phyloP scores from a whole-genome alignment of 2,113 vertebrate genomes.

The Mormyrus lacerda region DNA sequence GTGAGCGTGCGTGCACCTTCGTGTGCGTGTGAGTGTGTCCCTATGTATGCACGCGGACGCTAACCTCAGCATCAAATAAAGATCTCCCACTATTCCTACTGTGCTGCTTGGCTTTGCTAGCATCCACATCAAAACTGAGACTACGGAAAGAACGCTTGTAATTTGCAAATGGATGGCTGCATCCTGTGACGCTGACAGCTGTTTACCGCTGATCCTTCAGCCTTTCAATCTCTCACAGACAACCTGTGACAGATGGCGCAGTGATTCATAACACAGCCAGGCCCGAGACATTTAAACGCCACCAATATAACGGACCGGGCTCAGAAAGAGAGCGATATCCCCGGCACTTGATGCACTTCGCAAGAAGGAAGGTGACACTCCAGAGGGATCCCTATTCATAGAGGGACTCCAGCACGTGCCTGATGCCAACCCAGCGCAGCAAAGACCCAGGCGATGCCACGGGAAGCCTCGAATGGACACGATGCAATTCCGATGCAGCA shows the following conservation, averaged over 20 bases:
- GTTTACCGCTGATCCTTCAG: slow-evolving; percentile 21
- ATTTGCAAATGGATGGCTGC: slow-evolving; percentile 16
- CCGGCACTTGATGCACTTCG: neutral
- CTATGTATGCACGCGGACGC: neutral
- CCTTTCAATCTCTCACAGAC: slow-evolving; percentile 8
- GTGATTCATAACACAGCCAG: neutral
- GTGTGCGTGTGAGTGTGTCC: neutral
- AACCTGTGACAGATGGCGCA: slow-evolving; percentile 19
- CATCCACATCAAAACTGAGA: neutral
- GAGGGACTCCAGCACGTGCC: neutral
- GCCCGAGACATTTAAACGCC: slow-evolving; percentile 8
- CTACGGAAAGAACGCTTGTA: neutral
- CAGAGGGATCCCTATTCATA: neutral
- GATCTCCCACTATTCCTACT: neutral
- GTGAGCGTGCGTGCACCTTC: too few species aligned
- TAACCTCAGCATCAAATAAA: neutral
- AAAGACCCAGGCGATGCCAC: neutral
- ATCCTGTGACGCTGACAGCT: slow-evolving; percentile 16
- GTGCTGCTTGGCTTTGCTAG: neutral
- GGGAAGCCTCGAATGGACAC: neutral
- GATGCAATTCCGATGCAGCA: too few species aligned
- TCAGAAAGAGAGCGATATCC: slow-evolving; percentile 11
- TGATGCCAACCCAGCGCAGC: neutral
- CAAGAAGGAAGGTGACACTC: neutral
- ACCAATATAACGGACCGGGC: slow-evolving; percentile 10